Conservation (phyloP, 2,888 invertebrate species). For the Patella depressa region DNA sequence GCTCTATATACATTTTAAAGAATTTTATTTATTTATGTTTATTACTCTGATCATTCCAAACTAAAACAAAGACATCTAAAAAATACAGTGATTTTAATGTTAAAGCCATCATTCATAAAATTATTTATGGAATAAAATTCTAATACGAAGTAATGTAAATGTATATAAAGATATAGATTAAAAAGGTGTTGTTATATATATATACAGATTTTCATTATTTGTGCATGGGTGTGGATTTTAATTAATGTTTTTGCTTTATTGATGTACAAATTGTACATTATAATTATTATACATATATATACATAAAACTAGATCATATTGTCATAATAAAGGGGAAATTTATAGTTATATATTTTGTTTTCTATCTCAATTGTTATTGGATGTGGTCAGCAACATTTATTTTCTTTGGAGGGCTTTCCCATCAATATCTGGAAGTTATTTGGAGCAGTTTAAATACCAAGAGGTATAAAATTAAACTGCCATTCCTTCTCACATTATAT, state of each 20-base stretch:
- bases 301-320: background rate
- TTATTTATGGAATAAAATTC: too few species aligned
- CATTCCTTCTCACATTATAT: too few species aligned
- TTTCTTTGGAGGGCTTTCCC: too few species aligned
- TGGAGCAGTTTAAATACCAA: too few species aligned
- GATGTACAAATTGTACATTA: background rate
- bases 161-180: background rate
- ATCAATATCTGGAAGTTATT: too few species aligned
- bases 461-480: too few species aligned
- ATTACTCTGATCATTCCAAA: background rate
- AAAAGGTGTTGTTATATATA: too few species aligned
- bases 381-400: too few species aligned
- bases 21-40: background rate
- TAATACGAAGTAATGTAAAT: background rate
- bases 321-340: constrained; percentile 7
- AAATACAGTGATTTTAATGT: background rate
- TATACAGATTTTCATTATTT: background rate
- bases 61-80: background rate
- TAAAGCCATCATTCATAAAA: background rate
- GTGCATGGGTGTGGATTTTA: background rate
- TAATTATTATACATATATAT: constrained; percentile 10
- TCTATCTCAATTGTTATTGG: background rate
- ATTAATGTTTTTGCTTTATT: background rate
- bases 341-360: background rate
- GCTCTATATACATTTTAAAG: background rate